Evolutionary conservation across 2,797 vertebrate genomes (phyloP), one percentile per base, ranked within the genome.

Genomic region (Chaetophractus vellerosus): DNA sequence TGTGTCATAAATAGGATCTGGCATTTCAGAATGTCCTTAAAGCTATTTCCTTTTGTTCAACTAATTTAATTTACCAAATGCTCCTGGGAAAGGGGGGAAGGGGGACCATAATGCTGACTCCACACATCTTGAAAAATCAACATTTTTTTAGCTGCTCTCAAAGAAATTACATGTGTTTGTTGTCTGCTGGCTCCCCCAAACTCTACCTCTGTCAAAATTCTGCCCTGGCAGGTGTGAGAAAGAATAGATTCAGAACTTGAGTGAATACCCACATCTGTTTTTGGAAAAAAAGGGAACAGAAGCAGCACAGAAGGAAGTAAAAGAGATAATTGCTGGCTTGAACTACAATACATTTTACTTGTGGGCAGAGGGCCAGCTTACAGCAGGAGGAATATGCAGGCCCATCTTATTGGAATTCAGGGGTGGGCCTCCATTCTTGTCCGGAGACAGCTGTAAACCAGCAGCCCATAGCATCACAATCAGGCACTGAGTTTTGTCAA

Each of bases 381-480:
- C 98, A 98, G 82, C 98, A 99, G 99, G 99, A 99, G 98, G 99
- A 98, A 98, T 97, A 97, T 97, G 98, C 97, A 98, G 98, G 99
- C 99, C 98, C 98, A 98, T 99, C 99, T 99, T 99, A 99, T 99
- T 99, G 99, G 99, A 98, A 99, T 99, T 99, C 99, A 98, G 98
- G 98, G 99, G 98, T 98, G 99, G 99, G 99, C 99, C 98, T 98
- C 98, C 97, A 57, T 98, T 99, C 98, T 98, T 99, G 99, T 99
- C 99, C 99, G 93, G 99, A 99, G 99, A 99, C 99, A 99, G 99
- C 99, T 99, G 99, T 99, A 99, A 99, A 99, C 98, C 99, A 99
- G 98, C 99, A 99, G 99, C 99, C 99, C 99, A 99, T 99, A 98
- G 99, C 99, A 98, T 99, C 98, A 95, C 99, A 99, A 99, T 99